These are phyloP conservation scores for Venusia cambrica DNA, from an alignment of 2,888 invertebrate genomes.

Conservation along the genomic window DNA sequence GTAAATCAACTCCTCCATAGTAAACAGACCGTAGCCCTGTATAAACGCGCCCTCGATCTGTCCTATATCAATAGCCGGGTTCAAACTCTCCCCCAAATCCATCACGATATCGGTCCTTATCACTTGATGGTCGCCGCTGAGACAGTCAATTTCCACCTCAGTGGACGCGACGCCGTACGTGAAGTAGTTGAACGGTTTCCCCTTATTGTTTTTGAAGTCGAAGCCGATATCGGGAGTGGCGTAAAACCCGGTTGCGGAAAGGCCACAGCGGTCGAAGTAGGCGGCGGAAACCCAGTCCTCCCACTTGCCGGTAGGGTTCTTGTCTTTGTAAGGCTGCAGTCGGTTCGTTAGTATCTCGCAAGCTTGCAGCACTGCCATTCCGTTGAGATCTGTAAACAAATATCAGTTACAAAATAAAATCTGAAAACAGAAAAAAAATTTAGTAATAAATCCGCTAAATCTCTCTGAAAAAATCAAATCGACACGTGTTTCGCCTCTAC, in stretches of 20 bases:
- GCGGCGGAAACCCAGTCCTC: slow-evolving; percentile 90
- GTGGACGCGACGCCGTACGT: slow-evolving; percentile 93
- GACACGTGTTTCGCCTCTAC: too few relatives aligned
- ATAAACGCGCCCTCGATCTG: slow-evolving; percentile 97
- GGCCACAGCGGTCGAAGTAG: slow-evolving; percentile 87
- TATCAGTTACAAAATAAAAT: too few relatives aligned
- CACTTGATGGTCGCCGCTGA: slow-evolving; percentile 96
- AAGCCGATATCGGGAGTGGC: slow-evolving; percentile 88
- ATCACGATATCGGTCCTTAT: slow-evolving; percentile 96
- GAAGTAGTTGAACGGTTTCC: slow-evolving; percentile 90
- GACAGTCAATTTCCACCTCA: slow-evolving; percentile 95
- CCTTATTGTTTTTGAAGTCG: slow-evolving; percentile 85
- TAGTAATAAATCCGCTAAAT: too few relatives aligned
- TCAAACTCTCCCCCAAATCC: slow-evolving; percentile 97
- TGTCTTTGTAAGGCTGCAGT: slow-evolving; percentile 86
- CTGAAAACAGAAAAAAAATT: too few relatives aligned
- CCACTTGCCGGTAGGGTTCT: slow-evolving; percentile 90
- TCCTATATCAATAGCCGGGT: slow-evolving; percentile 98
- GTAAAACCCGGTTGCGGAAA: slow-evolving; percentile 92
- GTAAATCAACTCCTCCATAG: slow-evolving; percentile 93
- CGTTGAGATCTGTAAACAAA: slow-evolving; percentile 96
- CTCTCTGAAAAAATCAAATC: too few relatives aligned
- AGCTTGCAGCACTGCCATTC: slow-evolving; percentile 93
- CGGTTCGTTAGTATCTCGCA: slow-evolving; percentile 88
- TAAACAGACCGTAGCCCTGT: slow-evolving; percentile 96